Base-by-base conservation (phyloP, 2,888 invertebrate species). In the Belgica antarctica region DNA sequence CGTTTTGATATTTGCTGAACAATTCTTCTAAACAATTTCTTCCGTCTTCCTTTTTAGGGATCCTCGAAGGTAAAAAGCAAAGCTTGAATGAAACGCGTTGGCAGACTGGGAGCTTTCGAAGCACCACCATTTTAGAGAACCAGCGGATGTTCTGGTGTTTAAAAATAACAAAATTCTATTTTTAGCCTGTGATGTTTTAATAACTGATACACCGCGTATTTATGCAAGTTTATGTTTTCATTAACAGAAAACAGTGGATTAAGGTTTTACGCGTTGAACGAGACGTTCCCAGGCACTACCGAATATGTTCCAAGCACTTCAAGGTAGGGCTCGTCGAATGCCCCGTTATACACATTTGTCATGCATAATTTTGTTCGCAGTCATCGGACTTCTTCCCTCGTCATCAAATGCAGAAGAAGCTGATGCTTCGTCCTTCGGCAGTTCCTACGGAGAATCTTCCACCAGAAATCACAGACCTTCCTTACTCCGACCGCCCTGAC, bases 341-440 rank as follows among this genome's bases (percentile, higher is more conserved):
- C 8, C 10, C 10, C 34, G 34, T 34, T 7, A 34, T 34, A 8
- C 10, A n/a, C n/a, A n/a, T n/a, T n/a, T n/a, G n/a, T n/a, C n/a
- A n/a, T 34, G 2, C 25, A 27, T 61, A 5, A 10, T 61, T n/a
- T 62, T 41, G 10, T 12, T n/a, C n/a, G n/a, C n/a, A n/a, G 15
- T 10, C 62, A 34, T 69, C 22, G 3, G 52, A 52, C 27, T 19
- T 59, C 27, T 28, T n/a, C 41, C 24, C 24, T 36, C 36, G 70
- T n/a, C 70, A 70, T 27, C 70, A 70, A 41, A 59, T 70, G 70
- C 70, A 70, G 12, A 70, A 70, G 28, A 70, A 70, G 25, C 41
- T 70, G 10, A 70, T 70, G 70, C 61, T 70, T 4, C 36, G 70
- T 34, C 70, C 70, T 4, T 57, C 70, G 15, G 70, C 70, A 17